Evolutionary conservation across 2,797 vertebrate genomes (phyloP).

Genomic region (Ciconia nigra): DNA sequence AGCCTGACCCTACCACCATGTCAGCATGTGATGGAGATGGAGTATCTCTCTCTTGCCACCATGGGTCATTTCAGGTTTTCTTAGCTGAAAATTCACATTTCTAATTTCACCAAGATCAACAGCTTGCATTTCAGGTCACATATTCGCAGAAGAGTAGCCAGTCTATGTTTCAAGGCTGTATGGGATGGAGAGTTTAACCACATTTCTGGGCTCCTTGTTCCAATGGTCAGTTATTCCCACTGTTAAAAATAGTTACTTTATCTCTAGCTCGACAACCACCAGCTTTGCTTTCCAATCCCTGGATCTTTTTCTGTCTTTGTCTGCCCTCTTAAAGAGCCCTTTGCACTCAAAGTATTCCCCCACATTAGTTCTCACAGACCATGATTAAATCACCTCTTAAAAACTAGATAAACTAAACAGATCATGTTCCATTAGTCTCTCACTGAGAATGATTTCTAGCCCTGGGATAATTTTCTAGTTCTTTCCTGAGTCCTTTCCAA

Average conservation of each 20-base stretch:
- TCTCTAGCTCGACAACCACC: background rate
- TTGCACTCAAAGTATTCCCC: slow-evolving; percentile 8
- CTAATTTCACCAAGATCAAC: background rate
- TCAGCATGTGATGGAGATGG: background rate
- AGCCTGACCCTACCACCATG: background rate
- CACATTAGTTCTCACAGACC: slow-evolving; percentile 42
- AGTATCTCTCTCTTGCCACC: background rate
- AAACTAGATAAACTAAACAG: slow-evolving; percentile 56
- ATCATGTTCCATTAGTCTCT: slow-evolving; percentile 10
- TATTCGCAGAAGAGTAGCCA: background rate
- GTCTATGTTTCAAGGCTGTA: background rate
- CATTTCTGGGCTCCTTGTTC: background rate
- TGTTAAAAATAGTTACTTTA: slow-evolving; percentile 55
- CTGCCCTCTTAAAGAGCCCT: slow-evolving; percentile 38
- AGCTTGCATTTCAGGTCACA: background rate
- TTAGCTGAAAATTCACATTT: background rate
- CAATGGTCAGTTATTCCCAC: slow-evolving; percentile 18
- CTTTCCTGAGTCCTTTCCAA: slow-evolving; percentile 27
- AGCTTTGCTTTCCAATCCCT: slow-evolving; percentile 15
- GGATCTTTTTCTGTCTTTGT: slow-evolving; percentile 11
- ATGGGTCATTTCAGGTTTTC: background rate
- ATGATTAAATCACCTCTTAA: slow-evolving; percentile 54
- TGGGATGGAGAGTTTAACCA: background rate
- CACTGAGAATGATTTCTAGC: slow-evolving; percentile 37
- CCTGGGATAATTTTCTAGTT: slow-evolving; percentile 14